phyloP scores from a whole-genome alignment of 2,888 invertebrate genomes.

The Byasa hedistus region DNA sequence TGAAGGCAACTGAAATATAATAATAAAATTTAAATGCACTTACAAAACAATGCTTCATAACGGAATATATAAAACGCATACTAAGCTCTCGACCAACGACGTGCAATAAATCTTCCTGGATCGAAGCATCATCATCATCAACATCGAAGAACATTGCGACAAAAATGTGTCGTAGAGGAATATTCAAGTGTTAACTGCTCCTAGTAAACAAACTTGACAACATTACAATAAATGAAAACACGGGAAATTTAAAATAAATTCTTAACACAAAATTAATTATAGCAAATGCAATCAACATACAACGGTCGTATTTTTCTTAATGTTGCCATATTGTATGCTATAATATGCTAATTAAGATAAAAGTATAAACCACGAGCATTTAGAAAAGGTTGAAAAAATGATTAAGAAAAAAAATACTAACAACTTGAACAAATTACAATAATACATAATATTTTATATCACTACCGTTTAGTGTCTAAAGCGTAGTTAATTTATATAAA shows the following conservation, averaged over 20 bases:
- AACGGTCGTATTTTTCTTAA: conserved; percentile 59
- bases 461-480: no score
- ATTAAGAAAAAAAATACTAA: no score
- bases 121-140: conserved; percentile 56
- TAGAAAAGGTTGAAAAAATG: no score
- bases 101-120: conserved; percentile 61
- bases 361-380: not conserved
- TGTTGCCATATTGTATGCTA: conserved; percentile 32
- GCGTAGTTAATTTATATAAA: no score
- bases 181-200: conserved; percentile 36
- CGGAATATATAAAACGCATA: conserved; percentile 39
- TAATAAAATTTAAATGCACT: conserved; percentile 10
- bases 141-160: conserved; percentile 66
- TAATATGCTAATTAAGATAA: not conserved
- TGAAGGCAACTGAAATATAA: conserved; percentile 54
- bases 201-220: conserved; percentile 49
- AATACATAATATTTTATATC: no score
- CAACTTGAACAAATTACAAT: no score
- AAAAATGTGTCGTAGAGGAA: conserved; percentile 39
- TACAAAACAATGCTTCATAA: not conserved
- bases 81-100: conserved; percentile 63
- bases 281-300: conserved; percentile 66
- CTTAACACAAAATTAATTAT: conserved; percentile 61
- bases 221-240: conserved; percentile 43
- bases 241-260: conserved; percentile 64